Evolutionary conservation across 2,888 invertebrate genomes (phyloP).

Genomic region (Sarcophaga carnaria): DNA sequence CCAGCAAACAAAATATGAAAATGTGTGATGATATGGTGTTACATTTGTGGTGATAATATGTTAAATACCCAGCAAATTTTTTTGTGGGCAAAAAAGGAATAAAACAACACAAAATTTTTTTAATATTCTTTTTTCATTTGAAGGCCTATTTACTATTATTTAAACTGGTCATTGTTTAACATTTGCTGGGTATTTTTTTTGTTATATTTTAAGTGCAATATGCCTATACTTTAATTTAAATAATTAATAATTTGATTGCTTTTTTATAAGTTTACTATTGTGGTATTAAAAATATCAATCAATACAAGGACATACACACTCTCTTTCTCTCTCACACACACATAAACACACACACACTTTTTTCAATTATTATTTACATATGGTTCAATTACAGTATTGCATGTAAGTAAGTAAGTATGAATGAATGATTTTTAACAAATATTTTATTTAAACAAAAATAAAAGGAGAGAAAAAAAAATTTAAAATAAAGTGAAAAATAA

Average conservation of each 20-base stretch:
- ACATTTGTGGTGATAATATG: not conserved
- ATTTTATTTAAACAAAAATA: conserved; percentile 32
- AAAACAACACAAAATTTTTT: too few relatives aligned
- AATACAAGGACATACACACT: conserved; percentile 11
- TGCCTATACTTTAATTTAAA: not conserved
- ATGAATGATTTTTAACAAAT: conserved; percentile 6
- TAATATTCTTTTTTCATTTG: too few relatives aligned
- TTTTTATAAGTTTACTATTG: not conserved
- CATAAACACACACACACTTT: not conserved
- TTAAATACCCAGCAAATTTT: not conserved
- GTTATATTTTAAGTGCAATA: not conserved
- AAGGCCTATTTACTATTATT: not conserved
- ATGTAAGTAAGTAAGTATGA: too few relatives aligned
- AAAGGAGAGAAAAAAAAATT: conserved; percentile 21
- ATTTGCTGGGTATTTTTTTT: not conserved
- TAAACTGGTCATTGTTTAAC: not conserved
- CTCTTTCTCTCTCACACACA: too few relatives aligned
- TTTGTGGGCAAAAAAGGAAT: not conserved
- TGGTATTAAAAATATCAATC: conserved; percentile 36
- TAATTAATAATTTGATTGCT: not conserved
- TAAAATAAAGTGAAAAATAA: conserved; percentile 27
- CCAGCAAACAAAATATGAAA: too few relatives aligned
- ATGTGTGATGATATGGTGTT: too few relatives aligned
- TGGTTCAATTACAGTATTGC: conserved; percentile 15
- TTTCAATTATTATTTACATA: conserved; percentile 38